Evolutionary conservation across 2,113 vertebrate genomes (phyloP).

Genomic region (Cynoglossus semilaevis): DNA sequence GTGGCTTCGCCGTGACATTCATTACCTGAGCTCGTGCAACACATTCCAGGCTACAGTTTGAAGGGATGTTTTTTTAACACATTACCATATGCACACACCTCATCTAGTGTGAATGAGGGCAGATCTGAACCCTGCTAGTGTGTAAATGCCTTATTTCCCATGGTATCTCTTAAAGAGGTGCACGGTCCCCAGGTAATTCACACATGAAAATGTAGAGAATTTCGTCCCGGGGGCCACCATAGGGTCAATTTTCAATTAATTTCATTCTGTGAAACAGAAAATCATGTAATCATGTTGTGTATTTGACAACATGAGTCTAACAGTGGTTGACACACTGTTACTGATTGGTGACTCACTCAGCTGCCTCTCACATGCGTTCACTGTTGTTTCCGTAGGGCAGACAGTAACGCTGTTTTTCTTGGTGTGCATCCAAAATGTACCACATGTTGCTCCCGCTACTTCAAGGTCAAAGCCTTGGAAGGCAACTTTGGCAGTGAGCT

Average conservation of each 20-base stretch:
- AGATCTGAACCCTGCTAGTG: constrained; percentile 1
- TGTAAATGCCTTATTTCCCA: no score
- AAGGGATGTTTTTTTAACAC: constrained; percentile 9
- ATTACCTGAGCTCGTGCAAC: constrained; percentile 3
- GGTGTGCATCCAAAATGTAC: no score
- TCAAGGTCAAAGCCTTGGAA: no score
- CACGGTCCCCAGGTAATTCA: neutral
- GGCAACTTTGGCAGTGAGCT: no score
- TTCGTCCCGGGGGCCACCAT: neutral
- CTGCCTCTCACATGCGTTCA: no score
- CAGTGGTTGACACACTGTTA: neutral
- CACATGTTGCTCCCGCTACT: no score
- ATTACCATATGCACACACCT: neutral
- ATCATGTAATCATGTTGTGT: no score
- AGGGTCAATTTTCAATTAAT: neutral
- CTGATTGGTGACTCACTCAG: no score
- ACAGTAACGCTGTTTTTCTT: no score
- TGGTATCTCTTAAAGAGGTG: neutral
- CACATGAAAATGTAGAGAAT: neutral
- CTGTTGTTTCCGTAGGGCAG: no score
- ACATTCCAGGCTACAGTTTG: neutral
- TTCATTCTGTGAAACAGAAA: no score
- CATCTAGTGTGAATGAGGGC: neutral
- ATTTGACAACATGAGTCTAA: no score
- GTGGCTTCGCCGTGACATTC: constrained; percentile 16